phyloP scores from a whole-genome alignment of 2,797 vertebrate species.

The Buceros bicornis region DNA sequence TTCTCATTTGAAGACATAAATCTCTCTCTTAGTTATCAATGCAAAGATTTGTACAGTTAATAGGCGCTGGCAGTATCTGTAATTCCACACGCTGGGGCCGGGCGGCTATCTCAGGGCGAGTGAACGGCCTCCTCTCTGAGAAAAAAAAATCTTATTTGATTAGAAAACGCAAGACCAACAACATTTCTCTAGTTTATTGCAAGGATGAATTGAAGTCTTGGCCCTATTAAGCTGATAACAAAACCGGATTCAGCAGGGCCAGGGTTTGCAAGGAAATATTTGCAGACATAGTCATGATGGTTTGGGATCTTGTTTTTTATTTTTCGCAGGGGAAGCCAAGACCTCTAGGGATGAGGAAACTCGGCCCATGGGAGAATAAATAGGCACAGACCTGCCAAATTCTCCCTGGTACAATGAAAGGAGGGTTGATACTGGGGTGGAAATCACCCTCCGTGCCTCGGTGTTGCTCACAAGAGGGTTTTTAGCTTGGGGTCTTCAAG shows the following conservation, averaged over 20 bases:
- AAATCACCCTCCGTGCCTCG: rapidly evolving
- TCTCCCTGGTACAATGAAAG: neutral
- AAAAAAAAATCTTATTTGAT: slow-evolving; percentile 30
- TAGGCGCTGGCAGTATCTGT: neutral
- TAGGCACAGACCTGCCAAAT: neutral
- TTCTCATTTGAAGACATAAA: slow-evolving; percentile 55
- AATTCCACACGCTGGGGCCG: neutral
- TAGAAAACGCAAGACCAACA: slow-evolving; percentile 29
- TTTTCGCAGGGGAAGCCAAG: neutral
- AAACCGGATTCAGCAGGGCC: neutral
- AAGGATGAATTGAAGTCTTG: slow-evolving; percentile 59
- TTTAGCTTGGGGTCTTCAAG: neutral
- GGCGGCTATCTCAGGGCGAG: neutral
- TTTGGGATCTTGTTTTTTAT: neutral
- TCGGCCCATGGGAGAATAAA: neutral
- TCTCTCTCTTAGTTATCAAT: slow-evolving; percentile 55
- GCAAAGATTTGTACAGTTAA: slow-evolving; percentile 61
- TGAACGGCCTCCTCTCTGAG: neutral
- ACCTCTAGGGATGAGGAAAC: neutral
- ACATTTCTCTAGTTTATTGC: slow-evolving; percentile 55
- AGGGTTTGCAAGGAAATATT: neutral
- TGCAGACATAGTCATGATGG: neutral
- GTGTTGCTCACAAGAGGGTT: rapidly evolving
- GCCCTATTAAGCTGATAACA: slow-evolving; percentile 60
- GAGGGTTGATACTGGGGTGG: rapidly evolving